These are phyloP conservation scores for Drosophila kambysellisi DNA, from an alignment of 2,888 invertebrate species.

Conservation along the genomic window DNA sequence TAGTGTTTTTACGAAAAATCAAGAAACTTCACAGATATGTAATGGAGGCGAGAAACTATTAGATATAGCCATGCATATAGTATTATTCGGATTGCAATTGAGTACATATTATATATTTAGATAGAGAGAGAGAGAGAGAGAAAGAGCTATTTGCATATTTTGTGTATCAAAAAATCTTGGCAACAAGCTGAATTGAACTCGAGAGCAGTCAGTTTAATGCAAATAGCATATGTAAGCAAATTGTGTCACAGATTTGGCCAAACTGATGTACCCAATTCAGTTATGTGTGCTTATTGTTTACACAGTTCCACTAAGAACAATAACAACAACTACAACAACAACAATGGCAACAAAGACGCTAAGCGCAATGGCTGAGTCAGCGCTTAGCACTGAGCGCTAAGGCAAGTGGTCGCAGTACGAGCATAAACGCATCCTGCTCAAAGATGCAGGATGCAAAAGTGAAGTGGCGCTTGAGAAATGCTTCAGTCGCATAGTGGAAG, in stretches of 20 bases:
- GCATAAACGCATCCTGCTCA: slow-evolving; percentile 72
- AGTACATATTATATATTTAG: neutral
- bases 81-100: neutral
- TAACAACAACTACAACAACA: slow-evolving; percentile 1
- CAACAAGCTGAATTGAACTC: neutral
- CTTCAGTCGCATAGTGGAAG: slow-evolving; percentile 58
- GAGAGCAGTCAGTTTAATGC: neutral
- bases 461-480: slow-evolving; percentile 74
- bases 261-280: slow-evolving; percentile 58
- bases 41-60: neutral
- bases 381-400: slow-evolving; percentile 37
- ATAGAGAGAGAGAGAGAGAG: neutral
- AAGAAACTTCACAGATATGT: neutral
- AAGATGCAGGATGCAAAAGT: slow-evolving; percentile 77
- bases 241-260: slow-evolving; percentile 18
- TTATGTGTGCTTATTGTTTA: slow-evolving; percentile 65
- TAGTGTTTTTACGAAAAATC: neutral
- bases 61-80: neutral
- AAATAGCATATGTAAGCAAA: slow-evolving; percentile 24
- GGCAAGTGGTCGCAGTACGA: slow-evolving; percentile 22
- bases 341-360: slow-evolving; percentile 2
- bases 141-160: neutral
- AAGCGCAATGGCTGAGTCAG: slow-evolving; percentile 42
- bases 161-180: neutral
- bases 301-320: slow-evolving; percentile 20